phyloP scores from a whole-genome alignment of 1,140 invertebrate genomes.

The Atta texana region DNA sequence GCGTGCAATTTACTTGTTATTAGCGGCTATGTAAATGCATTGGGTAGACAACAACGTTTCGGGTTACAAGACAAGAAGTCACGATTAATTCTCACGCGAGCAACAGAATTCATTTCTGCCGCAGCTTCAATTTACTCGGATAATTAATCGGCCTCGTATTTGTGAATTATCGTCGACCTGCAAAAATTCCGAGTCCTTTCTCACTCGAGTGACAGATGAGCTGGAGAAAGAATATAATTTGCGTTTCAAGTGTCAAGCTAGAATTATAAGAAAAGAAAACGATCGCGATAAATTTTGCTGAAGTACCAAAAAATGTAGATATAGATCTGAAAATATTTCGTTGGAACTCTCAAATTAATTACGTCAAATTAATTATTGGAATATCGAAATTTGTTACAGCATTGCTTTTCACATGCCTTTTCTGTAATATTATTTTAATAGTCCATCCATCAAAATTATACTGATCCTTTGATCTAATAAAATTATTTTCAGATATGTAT shows the following conservation, averaged over 20 bases:
- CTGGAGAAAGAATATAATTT: not conserved
- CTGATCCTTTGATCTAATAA: too few species aligned
- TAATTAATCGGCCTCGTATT: conserved; percentile 30
- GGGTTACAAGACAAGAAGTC: conserved; percentile 20
- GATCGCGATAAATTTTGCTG: not conserved
- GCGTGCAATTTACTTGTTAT: conserved; percentile 9
- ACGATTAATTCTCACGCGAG: conserved; percentile 35
- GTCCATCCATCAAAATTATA: too few species aligned
- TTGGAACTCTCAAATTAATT: too few species aligned
- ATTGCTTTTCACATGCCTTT: too few species aligned
- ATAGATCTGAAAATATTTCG: too few species aligned
- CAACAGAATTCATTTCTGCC: conserved; percentile 24
- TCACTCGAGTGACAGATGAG: not conserved
- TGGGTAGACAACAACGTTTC: not conserved
- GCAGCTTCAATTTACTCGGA: conserved; percentile 1
- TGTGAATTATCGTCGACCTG: conserved; percentile 6
- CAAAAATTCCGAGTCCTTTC: conserved; percentile 7
- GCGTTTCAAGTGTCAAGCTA: not conserved
- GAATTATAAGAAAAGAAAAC: not conserved
- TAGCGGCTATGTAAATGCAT: not conserved
- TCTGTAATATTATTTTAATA: too few species aligned
- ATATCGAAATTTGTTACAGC: too few species aligned
- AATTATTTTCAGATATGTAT: too few species aligned
- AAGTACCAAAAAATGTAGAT: too few species aligned
- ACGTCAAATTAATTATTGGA: too few species aligned